These are phyloP conservation scores for Meiosimyza decipiens DNA, from an alignment of 2,888 invertebrate genomes.

Conservation along the genomic window DNA sequence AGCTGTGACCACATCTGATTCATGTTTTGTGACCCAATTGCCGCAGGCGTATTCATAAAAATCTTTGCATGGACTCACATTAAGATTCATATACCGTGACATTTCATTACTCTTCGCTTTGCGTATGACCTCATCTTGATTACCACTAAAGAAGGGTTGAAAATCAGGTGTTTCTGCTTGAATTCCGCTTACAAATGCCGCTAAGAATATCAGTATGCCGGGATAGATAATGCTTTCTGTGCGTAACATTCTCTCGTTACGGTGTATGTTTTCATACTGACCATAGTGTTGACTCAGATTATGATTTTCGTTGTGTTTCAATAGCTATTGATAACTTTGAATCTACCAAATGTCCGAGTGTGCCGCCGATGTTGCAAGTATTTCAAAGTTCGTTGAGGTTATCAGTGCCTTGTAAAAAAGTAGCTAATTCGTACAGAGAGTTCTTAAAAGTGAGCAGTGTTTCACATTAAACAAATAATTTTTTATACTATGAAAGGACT, in stretches of 20 bases:
- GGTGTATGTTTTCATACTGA: constrained; percentile 38
- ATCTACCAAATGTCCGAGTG: no score
- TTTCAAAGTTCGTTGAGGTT: no score
- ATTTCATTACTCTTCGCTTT: constrained; percentile 52
- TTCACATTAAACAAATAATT: no score
- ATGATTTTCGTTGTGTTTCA: no score
- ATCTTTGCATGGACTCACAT: constrained; percentile 58
- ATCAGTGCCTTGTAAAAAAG: no score
- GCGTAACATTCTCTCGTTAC: constrained; percentile 37
- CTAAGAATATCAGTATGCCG: constrained; percentile 8
- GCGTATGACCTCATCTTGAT: constrained; percentile 51
- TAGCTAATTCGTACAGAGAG: no score
- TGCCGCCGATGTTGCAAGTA: no score
- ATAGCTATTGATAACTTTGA: no score
- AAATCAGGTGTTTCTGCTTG: constrained; percentile 35
- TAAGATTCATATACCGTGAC: constrained; percentile 53
- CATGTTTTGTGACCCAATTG: constrained; percentile 51
- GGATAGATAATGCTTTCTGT: background rate
- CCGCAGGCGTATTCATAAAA: constrained; percentile 64
- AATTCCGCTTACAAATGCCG: no score
- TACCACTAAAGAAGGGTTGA: constrained; percentile 47
- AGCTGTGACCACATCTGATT: constrained; percentile 37
- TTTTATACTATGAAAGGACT: no score
- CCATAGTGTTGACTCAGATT: no score
- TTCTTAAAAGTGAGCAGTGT: no score